Percentiles rank a stretch among this genome's conserved stretches.
These are phyloP conservation scores for Cyphomyrmex costatus DNA, from an alignment of 1,140 invertebrate genomes.

Conservation along the genomic window DNA sequence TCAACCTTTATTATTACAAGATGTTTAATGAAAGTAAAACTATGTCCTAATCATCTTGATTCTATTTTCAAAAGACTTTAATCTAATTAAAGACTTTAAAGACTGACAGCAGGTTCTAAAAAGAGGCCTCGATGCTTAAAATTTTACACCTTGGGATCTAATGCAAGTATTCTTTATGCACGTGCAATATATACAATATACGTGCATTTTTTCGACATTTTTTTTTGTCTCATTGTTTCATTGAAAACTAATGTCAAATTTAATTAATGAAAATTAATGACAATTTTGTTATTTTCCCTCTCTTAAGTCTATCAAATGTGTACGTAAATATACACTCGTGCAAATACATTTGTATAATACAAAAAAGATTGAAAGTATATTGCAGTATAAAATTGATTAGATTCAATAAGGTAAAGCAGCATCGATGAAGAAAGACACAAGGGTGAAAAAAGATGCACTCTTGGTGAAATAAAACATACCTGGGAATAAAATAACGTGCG, in stretches of 20 bases:
- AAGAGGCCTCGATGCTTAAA: too few relatives aligned
- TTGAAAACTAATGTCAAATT: neutral
- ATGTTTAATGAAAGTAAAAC: too few relatives aligned
- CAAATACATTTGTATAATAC: neutral
- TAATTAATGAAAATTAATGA: too few relatives aligned
- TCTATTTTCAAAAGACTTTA: too few relatives aligned
- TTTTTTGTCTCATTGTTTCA: neutral
- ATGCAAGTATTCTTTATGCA: constrained; percentile 9
- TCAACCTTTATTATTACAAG: too few relatives aligned
- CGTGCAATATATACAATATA: constrained; percentile 65
- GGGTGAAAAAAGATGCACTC: too few relatives aligned
- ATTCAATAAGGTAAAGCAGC: neutral
- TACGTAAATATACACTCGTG: neutral
- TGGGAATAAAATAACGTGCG: constrained; percentile 80
- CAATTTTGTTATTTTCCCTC: neutral
- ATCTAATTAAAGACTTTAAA: too few relatives aligned
- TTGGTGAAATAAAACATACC: constrained; percentile 71
- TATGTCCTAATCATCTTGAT: too few relatives aligned
- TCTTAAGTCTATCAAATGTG: neutral
- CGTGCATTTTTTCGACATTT: constrained; percentile 48
- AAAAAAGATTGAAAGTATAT: neutral
- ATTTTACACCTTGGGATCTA: neutral
- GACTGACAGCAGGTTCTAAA: too few relatives aligned
- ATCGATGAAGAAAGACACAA: neutral
- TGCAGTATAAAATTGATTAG: neutral